Conservation (phyloP, 2,888 invertebrate genomes). For the Platycnemis pennipes region DNA sequence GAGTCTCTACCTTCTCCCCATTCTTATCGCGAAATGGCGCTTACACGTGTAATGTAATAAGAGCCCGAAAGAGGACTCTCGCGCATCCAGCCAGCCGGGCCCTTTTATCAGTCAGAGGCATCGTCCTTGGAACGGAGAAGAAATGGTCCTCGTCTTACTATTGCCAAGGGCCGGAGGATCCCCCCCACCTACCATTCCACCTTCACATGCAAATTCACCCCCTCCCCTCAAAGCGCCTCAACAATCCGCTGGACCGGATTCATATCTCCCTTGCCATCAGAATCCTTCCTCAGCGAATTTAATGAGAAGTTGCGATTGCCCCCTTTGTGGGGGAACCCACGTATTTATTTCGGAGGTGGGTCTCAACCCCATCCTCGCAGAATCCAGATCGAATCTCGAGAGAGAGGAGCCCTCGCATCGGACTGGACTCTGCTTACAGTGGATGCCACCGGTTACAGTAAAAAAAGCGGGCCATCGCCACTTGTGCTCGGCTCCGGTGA, state of each 20-base stretch:
- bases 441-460: too few species aligned
- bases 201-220: neutral
- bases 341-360: neutral
- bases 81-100: neutral
- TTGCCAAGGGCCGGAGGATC: neutral
- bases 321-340: neutral
- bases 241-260: slow-evolving; percentile 28
- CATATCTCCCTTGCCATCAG: neutral
- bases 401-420: too few species aligned
- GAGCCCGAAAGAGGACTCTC: slow-evolving; percentile 10
- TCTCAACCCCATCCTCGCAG: neutral
- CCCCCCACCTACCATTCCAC: neutral
- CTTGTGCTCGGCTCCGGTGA: too few species aligned
- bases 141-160: neutral
- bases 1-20: neutral
- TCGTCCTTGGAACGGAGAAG: neutral
- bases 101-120: neutral
- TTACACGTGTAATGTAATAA: slow-evolving; percentile 30
- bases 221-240: neutral
- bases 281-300: neutral
- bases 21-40: neutral
- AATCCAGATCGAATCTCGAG: neutral
- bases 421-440: too few species aligned
- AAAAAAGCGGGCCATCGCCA: too few species aligned
- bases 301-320: slow-evolving; percentile 13